Evolutionary conservation across 1,140 invertebrate genomes (phyloP).

Genomic region (Trichonephila clavipes): DNA sequence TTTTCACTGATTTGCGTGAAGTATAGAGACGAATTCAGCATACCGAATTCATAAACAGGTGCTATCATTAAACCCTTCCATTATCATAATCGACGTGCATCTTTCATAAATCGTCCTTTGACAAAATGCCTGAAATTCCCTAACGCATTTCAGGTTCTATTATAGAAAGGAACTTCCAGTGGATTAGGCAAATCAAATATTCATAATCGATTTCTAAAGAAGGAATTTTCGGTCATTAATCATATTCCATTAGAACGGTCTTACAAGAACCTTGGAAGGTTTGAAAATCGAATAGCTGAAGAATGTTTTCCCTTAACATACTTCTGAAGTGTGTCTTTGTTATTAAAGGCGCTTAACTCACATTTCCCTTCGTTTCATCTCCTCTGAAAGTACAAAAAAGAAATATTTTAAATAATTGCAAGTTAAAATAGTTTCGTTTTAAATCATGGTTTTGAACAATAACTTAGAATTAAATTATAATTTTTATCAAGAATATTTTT

Average conservation of each 20-base stretch:
- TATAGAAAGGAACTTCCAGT: background rate
- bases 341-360: too few relatives aligned
- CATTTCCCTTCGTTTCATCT: too few relatives aligned
- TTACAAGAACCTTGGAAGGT: too few relatives aligned
- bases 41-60: background rate
- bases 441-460: too few relatives aligned
- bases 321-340: too few relatives aligned
- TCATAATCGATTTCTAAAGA: slow-evolving; percentile 9
- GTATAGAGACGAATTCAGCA: background rate
- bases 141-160: background rate
- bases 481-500: too few relatives aligned
- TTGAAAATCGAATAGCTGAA: too few relatives aligned
- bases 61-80: background rate
- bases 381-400: too few relatives aligned
- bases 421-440: too few relatives aligned
- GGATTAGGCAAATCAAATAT: slow-evolving; percentile 5
- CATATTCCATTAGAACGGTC: background rate
- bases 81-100: background rate
- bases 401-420: too few relatives aligned
- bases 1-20: background rate
- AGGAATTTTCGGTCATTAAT: slow-evolving; percentile 4
- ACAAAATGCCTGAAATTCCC: background rate
- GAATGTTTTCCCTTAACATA: too few relatives aligned
- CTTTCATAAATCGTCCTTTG: background rate
- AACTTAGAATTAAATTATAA: too few relatives aligned